These are phyloP conservation scores for Graphium colonna DNA, from an alignment of 2,888 invertebrate genomes.

Conservation along the genomic window DNA sequence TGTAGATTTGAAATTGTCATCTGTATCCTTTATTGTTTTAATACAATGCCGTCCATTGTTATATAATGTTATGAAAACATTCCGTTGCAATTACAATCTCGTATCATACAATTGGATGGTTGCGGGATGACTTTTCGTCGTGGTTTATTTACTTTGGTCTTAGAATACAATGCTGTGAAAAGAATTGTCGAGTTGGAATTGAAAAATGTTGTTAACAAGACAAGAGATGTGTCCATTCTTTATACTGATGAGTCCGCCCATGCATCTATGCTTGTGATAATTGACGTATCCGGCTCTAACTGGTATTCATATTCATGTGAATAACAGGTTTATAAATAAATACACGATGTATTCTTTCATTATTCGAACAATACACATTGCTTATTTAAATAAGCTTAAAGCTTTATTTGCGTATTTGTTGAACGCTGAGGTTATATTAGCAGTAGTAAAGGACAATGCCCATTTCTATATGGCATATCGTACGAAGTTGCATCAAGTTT, in stretches of 20 bases:
- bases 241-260: neutral
- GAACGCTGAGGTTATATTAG: too few relatives aligned
- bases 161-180: neutral
- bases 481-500: too few relatives aligned
- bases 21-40: slow-evolving; percentile 56
- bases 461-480: too few relatives aligned
- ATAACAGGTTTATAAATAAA: too few relatives aligned
- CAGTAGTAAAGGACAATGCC: too few relatives aligned
- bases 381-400: too few relatives aligned
- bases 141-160: neutral
- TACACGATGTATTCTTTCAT: too few relatives aligned
- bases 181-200: neutral
- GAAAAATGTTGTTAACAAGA: neutral
- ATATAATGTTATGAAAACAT: slow-evolving; percentile 24
- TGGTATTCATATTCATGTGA: neutral
- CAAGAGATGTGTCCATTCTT: neutral
- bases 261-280: neutral
- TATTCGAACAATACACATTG: too few relatives aligned
- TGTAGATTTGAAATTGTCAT: slow-evolving; percentile 55
- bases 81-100: slow-evolving; percentile 22
- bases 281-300: neutral
- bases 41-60: slow-evolving; percentile 37
- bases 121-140: neutral
- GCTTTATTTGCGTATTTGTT: too few relatives aligned
- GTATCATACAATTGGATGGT: slow-evolving; percentile 25